These are phyloP conservation scores for Symphodus melops DNA, from an alignment of 2,113 vertebrate genomes.

Conservation along the genomic window DNA sequence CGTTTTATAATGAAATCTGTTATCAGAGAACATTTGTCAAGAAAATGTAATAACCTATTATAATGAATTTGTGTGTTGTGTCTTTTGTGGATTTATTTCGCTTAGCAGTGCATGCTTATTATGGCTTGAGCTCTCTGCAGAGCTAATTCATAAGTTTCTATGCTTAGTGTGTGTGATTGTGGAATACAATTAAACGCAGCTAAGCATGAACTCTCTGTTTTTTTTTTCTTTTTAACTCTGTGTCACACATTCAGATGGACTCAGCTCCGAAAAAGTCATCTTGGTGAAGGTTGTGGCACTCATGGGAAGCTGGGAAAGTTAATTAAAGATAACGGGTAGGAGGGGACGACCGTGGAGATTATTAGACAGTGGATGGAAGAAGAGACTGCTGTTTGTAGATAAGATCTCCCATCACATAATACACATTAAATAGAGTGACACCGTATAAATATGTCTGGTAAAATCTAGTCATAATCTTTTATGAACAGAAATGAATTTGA, in stretches of 20 bases:
- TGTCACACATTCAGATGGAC: constrained; percentile 12
- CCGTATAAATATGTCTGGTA: background rate
- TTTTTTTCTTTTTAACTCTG: background rate
- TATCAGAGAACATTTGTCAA: too few relatives aligned
- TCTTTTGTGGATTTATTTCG: background rate
- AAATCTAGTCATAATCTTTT: background rate
- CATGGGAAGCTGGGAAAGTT: constrained; percentile 4
- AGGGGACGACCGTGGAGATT: constrained; percentile 7
- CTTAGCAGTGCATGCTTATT: background rate
- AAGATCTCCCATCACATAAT: too few relatives aligned
- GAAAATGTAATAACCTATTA: too few relatives aligned
- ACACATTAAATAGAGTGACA: background rate
- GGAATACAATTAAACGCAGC: background rate
- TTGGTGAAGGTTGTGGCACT: background rate
- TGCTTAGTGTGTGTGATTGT: background rate
- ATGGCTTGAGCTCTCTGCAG: background rate
- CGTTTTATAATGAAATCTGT: too few relatives aligned
- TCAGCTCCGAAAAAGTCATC: background rate
- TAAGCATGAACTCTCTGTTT: background rate
- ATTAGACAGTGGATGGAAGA: constrained; percentile 1
- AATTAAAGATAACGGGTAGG: background rate
- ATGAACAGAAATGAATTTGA: too few relatives aligned
- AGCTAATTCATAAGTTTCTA: background rate
- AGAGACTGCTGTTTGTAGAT: background rate
- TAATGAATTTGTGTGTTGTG: background rate